Conservation (phyloP, 2,113 vertebrate species). For the Enhydra lutris region DNA sequence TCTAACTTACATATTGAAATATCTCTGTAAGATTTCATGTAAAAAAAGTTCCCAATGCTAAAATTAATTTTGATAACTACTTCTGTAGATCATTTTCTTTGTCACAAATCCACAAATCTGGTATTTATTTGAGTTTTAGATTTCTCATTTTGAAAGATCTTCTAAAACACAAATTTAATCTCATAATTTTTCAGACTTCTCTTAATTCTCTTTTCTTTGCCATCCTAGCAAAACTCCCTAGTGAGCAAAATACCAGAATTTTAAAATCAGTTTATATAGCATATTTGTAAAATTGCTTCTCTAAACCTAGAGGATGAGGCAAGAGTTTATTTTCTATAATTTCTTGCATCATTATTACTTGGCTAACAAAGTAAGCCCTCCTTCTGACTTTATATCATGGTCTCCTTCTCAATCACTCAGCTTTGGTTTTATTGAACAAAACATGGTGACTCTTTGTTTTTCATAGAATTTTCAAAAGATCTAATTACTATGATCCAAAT, state of each 20-base stretch:
- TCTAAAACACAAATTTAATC: neutral
- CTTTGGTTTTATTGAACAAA: neutral
- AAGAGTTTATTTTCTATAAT: neutral
- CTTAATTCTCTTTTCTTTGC: neutral
- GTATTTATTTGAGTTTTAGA: neutral
- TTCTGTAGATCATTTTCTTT: neutral
- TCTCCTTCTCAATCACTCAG: neutral
- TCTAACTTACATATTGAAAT: neutral
- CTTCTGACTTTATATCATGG: neutral
- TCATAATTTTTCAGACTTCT: neutral
- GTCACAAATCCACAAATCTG: neutral
- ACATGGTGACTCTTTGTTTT: neutral
- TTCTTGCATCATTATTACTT: neutral
- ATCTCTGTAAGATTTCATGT: neutral
- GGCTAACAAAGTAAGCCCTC: neutral
- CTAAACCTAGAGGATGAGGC: neutral
- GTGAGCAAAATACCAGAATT: neutral
- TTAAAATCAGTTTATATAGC: neutral
- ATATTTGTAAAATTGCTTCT: neutral
- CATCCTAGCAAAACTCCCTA: neutral
- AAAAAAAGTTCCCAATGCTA: neutral
- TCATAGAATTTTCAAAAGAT: neutral
- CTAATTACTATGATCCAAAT: neutral
- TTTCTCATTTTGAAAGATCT: conserved; percentile 7
- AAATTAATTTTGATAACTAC: conserved; percentile 32